A percentile compares a stretch with the other conserved stretches of the same genome.
Evolutionary conservation across 2,888 invertebrate genomes (phyloP).

Genomic region (Andrena hattorfiana): DNA sequence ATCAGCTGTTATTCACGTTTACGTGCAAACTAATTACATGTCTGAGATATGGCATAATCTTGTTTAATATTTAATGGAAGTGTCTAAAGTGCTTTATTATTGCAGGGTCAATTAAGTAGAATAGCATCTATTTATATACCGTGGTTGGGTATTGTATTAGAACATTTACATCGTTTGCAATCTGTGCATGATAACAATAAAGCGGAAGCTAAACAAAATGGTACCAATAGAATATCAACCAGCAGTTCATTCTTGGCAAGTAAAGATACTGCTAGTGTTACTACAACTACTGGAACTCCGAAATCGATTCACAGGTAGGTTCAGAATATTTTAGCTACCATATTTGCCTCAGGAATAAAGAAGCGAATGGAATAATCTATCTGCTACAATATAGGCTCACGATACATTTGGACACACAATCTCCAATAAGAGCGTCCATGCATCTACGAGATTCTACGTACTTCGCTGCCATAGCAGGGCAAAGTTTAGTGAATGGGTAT

Average conservation of each 20-base stretch:
- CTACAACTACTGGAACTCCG: conserved; percentile 76
- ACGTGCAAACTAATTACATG: no score
- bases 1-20: conserved; percentile 18
- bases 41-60: no score
- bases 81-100: conserved; percentile 10
- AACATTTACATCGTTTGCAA: conserved; percentile 92
- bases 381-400: conserved; percentile 86
- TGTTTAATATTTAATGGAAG: no score
- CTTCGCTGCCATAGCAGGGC: conserved; percentile 90
- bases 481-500: conserved; percentile 89
- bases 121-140: conserved; percentile 97
- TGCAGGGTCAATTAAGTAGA: conserved; percentile 90
- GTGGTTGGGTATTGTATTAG: conserved; percentile 94
- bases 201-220: conserved; percentile 83
- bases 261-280: conserved; percentile 84
- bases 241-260: conserved; percentile 87
- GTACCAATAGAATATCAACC: conserved; percentile 86
- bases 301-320: conserved; percentile 79
- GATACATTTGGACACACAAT: conserved; percentile 90
- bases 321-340: background rate
- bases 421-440: conserved; percentile 89
- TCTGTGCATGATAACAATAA: conserved; percentile 81
- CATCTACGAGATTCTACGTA: conserved; percentile 92
- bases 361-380: background rate
- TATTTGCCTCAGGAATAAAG: background rate